These are phyloP conservation scores for Pyrrhia umbra DNA, from an alignment of 2,888 invertebrate genomes.

Conservation along the genomic window DNA sequence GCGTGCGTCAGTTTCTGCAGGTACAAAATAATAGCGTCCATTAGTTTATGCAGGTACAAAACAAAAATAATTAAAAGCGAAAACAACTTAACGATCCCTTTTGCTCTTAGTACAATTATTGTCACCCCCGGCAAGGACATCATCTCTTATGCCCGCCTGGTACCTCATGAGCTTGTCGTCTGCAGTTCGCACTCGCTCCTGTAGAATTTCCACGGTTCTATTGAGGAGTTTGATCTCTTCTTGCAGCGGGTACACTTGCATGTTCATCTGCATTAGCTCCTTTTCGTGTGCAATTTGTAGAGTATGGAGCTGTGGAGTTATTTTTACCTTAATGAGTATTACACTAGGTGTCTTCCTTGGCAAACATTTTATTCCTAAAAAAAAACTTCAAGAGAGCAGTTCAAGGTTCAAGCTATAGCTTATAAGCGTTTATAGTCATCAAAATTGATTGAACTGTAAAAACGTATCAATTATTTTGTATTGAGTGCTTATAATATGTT, in stretches of 20 bases:
- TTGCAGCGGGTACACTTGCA: conserved; percentile 90
- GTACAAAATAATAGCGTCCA: neutral
- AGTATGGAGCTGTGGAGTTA: conserved; percentile 92
- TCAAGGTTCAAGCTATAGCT: too few relatives aligned
- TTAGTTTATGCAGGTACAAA: too few relatives aligned
- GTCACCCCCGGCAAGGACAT: conserved; percentile 81
- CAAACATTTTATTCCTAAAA: too few relatives aligned
- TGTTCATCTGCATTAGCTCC: conserved; percentile 92
- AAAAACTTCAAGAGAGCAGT: too few relatives aligned
- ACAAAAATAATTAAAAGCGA: too few relatives aligned
- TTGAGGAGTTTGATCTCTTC: conserved; percentile 91
- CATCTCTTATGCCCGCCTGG: conserved; percentile 74
- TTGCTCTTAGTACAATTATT: conserved; percentile 67
- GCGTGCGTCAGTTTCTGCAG: too few relatives aligned
- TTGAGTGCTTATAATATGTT: too few relatives aligned
- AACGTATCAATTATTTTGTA: too few relatives aligned
- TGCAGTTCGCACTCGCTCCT: conserved; percentile 77
- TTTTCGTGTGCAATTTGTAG: conserved; percentile 93
- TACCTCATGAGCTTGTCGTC: conserved; percentile 81
- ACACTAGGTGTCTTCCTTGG: too few relatives aligned
- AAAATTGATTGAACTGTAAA: too few relatives aligned
- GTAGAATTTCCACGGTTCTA: conserved; percentile 88
- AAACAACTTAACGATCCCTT: conserved; percentile 68
- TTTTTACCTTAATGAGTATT: neutral
- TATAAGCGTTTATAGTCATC: too few relatives aligned